phyloP scores from a whole-genome alignment of 2,888 invertebrate genomes.

The Limnephilus auricula region DNA sequence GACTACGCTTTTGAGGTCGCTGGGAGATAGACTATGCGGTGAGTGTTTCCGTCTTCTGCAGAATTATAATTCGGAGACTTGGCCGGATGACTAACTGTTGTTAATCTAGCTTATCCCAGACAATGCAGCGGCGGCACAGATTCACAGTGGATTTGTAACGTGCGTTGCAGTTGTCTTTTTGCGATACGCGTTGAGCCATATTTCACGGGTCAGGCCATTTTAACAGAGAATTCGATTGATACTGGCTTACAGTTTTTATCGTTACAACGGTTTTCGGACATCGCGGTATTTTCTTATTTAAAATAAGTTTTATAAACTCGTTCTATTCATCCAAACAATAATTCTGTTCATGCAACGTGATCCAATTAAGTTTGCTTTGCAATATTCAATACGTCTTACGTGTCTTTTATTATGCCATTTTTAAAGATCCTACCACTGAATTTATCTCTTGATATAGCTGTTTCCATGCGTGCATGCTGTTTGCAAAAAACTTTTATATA shows the following conservation, averaged over 20 bases:
- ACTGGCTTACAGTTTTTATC: background rate
- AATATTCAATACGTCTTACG: background rate
- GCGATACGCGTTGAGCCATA: slow-evolving; percentile 29
- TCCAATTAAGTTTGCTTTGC: background rate
- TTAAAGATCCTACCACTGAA: background rate
- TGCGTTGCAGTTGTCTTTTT: slow-evolving; percentile 14
- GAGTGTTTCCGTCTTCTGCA: slow-evolving; percentile 25
- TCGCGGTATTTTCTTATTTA: background rate
- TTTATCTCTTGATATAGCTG: background rate
- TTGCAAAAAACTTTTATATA: background rate
- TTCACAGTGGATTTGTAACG: background rate
- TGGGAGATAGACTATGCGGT: slow-evolving; percentile 29
- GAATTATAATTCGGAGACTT: slow-evolving; percentile 28
- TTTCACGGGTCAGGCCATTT: slow-evolving; percentile 44
- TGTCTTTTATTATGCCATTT: background rate
- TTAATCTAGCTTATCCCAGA: background rate
- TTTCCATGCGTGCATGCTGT: background rate
- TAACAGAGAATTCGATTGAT: slow-evolving; percentile 21
- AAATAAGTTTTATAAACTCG: background rate
- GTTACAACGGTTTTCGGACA: slow-evolving; percentile 2
- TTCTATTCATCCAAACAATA: background rate
- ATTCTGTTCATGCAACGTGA: background rate
- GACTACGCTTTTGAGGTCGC: slow-evolving; percentile 30
- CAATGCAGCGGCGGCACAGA: slow-evolving; percentile 23
- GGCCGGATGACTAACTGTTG: slow-evolving; percentile 32